Conservation (phyloP, 2,113 vertebrate genomes). For the Rhinogobius similis region DNA sequence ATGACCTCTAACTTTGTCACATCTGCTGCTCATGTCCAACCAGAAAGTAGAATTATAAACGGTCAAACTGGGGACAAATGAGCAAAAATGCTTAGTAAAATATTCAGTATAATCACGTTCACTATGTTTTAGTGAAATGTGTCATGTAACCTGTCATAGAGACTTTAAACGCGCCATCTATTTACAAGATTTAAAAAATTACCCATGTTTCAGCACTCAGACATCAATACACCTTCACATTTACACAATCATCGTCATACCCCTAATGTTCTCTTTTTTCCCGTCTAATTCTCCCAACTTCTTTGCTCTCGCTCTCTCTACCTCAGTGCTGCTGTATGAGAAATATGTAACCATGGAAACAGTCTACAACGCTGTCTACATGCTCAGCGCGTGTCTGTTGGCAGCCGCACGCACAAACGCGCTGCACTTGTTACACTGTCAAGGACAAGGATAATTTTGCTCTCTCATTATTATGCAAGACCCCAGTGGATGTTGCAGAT, state of each 20-base stretch:
- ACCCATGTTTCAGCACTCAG: neutral
- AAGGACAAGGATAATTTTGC: conserved; percentile 13
- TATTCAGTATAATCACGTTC: too few species aligned
- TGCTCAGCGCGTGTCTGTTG: conserved; percentile 57
- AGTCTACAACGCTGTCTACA: conserved; percentile 75
- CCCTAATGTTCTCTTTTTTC: conserved; percentile 57
- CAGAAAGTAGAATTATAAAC: too few species aligned
- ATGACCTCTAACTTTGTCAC: too few species aligned
- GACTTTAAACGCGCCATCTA: too few species aligned
- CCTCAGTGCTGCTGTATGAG: conserved; percentile 64
- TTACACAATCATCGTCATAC: conserved; percentile 47
- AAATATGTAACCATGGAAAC: conserved; percentile 80
- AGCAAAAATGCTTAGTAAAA: too few species aligned
- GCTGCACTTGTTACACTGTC: conserved; percentile 15
- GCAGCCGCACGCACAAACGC: conserved; percentile 17
- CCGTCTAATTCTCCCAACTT: conserved; percentile 58
- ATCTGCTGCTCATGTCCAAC: too few species aligned
- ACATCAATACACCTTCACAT: neutral
- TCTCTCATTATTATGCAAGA: conserved; percentile 62
- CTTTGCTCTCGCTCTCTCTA: conserved; percentile 36
- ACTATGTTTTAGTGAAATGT: too few species aligned
- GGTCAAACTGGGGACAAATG: too few species aligned
- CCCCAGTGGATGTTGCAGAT: conserved; percentile 20
- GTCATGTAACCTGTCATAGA: too few species aligned
- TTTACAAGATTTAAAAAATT: neutral